These are phyloP conservation scores for Mus pahari DNA, from an alignment of 2,113 vertebrate genomes.

Conservation along the genomic window DNA sequence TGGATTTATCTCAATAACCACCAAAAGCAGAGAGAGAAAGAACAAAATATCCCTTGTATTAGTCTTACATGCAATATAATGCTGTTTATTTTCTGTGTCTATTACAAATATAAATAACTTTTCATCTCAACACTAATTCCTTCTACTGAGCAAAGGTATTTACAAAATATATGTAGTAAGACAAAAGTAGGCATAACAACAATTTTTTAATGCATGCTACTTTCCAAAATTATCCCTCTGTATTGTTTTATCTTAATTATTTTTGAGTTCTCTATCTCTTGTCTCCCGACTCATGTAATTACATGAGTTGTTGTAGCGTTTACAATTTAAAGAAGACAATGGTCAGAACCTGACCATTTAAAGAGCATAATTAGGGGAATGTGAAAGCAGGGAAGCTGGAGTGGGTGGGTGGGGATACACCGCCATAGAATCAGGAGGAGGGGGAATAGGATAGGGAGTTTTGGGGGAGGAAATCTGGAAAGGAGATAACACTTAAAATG, in stretches of 20 bases:
- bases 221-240: background rate
- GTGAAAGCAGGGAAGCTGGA: too few relatives aligned
- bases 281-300: slow-evolving; percentile 15
- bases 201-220: background rate
- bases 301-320: background rate
- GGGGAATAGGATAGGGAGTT: too few relatives aligned
- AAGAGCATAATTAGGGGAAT: slow-evolving; percentile 31
- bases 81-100: background rate
- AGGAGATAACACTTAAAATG: too few relatives aligned
- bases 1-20: background rate
- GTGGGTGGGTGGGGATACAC: too few relatives aligned
- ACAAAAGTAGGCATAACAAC: background rate
- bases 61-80: background rate
- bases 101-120: background rate
- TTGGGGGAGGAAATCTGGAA: too few relatives aligned
- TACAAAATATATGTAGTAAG: background rate
- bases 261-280: slow-evolving; percentile 4
- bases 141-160: background rate
- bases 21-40: background rate
- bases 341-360: too few relatives aligned
- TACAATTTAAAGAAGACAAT: background rate
- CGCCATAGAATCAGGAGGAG: too few relatives aligned
- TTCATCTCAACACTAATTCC: background rate
- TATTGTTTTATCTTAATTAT: background rate
- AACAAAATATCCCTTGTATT: background rate